Percentiles rank a stretch among this genome's conserved stretches.
Evolutionary conservation across 1,140 invertebrate species (phyloP).

Genomic region (Aethina tumida): DNA sequence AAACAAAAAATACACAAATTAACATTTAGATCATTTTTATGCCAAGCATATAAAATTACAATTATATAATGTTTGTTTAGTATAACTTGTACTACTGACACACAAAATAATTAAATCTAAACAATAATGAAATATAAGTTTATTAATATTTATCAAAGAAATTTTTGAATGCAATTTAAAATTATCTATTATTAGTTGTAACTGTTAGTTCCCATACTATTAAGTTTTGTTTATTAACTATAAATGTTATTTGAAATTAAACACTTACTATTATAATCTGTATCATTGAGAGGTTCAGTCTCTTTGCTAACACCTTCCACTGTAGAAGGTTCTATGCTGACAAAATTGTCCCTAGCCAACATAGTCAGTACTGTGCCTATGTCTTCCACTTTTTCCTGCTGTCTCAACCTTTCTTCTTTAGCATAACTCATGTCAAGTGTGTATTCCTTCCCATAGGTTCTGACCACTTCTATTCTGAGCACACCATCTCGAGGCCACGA

Average conservation of each 20-base stretch:
- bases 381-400: conserved; percentile 57
- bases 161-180: too few species aligned
- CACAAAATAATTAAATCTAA: too few species aligned
- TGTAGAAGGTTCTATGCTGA: conserved; percentile 59
- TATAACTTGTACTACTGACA: too few species aligned
- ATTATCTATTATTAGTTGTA: too few species aligned
- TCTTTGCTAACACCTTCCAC: conserved; percentile 38
- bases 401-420: conserved; percentile 61
- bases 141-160: too few species aligned
- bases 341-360: conserved; percentile 58
- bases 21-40: too few species aligned
- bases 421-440: conserved; percentile 73
- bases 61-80: too few species aligned
- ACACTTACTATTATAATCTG: conserved; percentile 12
- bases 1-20: too few species aligned
- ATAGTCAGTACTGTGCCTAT: conserved; percentile 53
- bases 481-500: conserved; percentile 95
- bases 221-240: too few species aligned
- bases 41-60: too few species aligned
- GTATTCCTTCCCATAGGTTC: conserved; percentile 58
- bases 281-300: conserved; percentile 32
- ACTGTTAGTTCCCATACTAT: too few species aligned
- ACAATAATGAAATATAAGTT: too few species aligned
- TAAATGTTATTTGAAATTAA: conserved; percentile 4
- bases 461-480: conserved; percentile 88